A percentile compares a stretch with the other conserved stretches of the same genome.
These are phyloP conservation scores for Rattus rattus DNA, from an alignment of 2,113 vertebrate species.

Conservation along the genomic window DNA sequence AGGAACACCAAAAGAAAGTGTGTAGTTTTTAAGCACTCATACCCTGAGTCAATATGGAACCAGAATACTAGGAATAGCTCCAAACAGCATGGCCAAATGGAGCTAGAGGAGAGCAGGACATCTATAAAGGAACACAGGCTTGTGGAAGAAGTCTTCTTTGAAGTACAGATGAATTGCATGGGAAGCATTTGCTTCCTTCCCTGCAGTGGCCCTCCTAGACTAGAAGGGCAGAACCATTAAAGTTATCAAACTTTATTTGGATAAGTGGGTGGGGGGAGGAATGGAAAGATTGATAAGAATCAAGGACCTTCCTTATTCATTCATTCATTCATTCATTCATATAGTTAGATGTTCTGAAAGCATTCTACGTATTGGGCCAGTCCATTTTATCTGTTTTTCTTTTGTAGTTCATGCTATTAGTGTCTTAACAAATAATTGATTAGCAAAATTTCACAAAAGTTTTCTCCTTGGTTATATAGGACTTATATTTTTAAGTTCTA, in stretches of 20 bases:
- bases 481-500: conserved; percentile 55
- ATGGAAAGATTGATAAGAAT: conserved; percentile 25
- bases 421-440: conserved; percentile 54
- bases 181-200: neutral
- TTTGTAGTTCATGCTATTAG: conserved; percentile 37
- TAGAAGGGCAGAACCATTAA: conserved; percentile 33
- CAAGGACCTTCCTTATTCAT: conserved; percentile 5
- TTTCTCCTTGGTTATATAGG: conserved; percentile 22
- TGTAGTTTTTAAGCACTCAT: neutral
- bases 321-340: conserved; percentile 47
- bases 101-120: conserved; percentile 30
- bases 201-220: conserved; percentile 11
- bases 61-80: neutral
- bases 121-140: conserved; percentile 22
- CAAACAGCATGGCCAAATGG: conserved; percentile 11
- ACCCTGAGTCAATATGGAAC: neutral
- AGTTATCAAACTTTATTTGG: neutral
- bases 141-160: conserved; percentile 27
- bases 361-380: conserved; percentile 5
- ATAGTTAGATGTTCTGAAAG: neutral
- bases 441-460: conserved; percentile 43
- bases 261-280: neutral
- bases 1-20: conserved; percentile 43
- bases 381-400: conserved; percentile 1
- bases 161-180: conserved; percentile 3